phyloP scores from a whole-genome alignment of 2,888 invertebrate genomes.

The Phengaris alcon region DNA sequence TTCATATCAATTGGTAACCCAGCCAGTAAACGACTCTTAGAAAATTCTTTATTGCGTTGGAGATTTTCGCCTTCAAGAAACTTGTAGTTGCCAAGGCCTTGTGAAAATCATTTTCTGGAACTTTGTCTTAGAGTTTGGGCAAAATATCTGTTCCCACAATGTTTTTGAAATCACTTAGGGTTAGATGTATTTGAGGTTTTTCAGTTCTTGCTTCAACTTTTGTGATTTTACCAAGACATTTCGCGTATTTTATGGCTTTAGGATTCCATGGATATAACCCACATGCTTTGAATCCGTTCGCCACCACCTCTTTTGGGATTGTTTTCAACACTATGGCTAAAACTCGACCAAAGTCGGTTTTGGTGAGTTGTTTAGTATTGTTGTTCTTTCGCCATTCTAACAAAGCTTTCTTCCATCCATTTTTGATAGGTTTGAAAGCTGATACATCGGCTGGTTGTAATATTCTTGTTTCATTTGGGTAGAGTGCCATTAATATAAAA shows the following conservation, averaged over 20 bases:
- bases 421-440: not conserved
- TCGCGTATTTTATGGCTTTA: not conserved
- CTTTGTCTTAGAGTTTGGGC: too few species aligned
- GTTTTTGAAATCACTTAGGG: too few species aligned
- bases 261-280: not conserved
- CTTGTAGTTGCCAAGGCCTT: too few species aligned
- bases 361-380: not conserved
- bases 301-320: not conserved
- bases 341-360: not conserved
- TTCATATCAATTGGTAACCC: too few species aligned
- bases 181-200: too few species aligned
- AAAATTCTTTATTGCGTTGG: too few species aligned
- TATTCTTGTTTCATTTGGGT: conserved; percentile 8
- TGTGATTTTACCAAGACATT: not conserved
- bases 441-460: not conserved
- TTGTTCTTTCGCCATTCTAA: not conserved
- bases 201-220: too few species aligned
- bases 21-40: too few species aligned
- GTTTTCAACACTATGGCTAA: not conserved
- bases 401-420: conserved; percentile 1
- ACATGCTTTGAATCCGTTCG: conserved; percentile 2
- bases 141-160: too few species aligned
- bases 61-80: too few species aligned
- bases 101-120: too few species aligned
- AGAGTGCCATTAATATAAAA: not conserved